These are phyloP conservation scores for Lynx canadensis DNA, from an alignment of 2,113 vertebrate genomes.

Conservation along the genomic window DNA sequence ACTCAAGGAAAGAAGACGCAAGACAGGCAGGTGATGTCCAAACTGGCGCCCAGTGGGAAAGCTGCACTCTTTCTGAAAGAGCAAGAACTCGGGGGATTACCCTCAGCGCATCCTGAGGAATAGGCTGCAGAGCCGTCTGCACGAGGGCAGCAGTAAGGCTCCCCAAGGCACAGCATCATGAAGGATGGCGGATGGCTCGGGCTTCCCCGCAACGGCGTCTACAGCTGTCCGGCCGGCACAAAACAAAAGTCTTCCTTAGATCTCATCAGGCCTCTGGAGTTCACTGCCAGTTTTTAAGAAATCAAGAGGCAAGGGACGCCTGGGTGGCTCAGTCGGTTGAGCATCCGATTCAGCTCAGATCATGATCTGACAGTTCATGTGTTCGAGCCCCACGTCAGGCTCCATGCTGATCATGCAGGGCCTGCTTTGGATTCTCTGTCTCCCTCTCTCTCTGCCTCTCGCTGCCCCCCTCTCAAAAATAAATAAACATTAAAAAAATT, in stretches of 20 bases:
- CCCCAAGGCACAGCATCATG: too few species aligned
- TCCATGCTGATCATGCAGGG: too few species aligned
- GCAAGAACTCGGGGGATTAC: background rate
- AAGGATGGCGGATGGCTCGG: background rate
- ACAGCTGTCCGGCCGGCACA: fast-evolving
- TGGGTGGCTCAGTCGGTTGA: too few species aligned
- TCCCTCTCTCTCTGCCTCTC: too few species aligned
- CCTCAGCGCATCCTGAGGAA: background rate
- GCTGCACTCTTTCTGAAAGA: background rate
- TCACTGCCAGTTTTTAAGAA: background rate
- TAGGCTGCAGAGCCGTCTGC: background rate
- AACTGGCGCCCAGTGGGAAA: background rate
- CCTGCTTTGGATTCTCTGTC: too few species aligned
- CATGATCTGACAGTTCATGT: too few species aligned
- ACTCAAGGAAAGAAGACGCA: background rate
- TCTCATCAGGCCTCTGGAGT: background rate
- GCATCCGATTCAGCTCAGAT: too few species aligned
- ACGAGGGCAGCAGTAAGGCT: fast-evolving
- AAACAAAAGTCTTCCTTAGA: background rate
- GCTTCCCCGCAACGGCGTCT: background rate
- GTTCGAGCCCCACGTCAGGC: too few species aligned
- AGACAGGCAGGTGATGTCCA: background rate
- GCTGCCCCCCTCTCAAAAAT: too few species aligned
- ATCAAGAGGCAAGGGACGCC: background rate
- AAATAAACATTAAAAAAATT: too few species aligned